Evolutionary conservation across 2,888 invertebrate genomes (phyloP), one percentile per base, ranked within the genome.

Genomic region (Agriopis marginaria): DNA sequence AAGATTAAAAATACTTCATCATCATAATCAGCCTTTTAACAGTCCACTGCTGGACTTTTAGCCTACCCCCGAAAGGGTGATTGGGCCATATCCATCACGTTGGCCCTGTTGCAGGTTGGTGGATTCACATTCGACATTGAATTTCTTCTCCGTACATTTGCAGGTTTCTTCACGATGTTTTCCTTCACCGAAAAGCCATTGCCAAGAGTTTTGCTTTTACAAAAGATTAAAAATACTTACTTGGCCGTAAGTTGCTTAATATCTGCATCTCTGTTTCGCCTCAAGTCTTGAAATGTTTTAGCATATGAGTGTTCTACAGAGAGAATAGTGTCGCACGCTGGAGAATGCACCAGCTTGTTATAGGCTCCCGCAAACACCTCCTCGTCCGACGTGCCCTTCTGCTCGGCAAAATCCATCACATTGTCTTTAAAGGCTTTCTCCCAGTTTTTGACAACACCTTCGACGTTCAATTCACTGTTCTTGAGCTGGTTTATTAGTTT

Each of bases 221-320:
- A 32, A 32, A 17, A 32, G 32, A 32, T 32, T 32, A 32, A 32
- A 3, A 32, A 4, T 12, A 56, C 78, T 74, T 79, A 95, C 96
- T 94, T 95, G 76, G 96, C 95, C 44, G 97, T 97, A 6, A 98
- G 89, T 62, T 95, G 94, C 71, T 95, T 94, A 32, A 97, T 96
- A 84, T 97, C 96, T 45, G 95, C 95, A 84, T 97, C 96, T 83
- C 97, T 96, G 77, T 96, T 96, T 70, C 96, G 94, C 56, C 96
- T 95, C 82, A 97, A 96, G 80, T 96, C 96, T 64, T 96, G 95
- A 17, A 98, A 97, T 50, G 96, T 96, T 81, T 97, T 96, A 0
- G 98, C 98, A 87, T 98, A 98, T 12, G 97, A 96, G 82, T 98
- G 97, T 88, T 99, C 99, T 47, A 98, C 96, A 81, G 97, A 97